These are phyloP conservation scores for Parnassius mnemosyne DNA, from an alignment of 2,888 invertebrate species.

Conservation along the genomic window DNA sequence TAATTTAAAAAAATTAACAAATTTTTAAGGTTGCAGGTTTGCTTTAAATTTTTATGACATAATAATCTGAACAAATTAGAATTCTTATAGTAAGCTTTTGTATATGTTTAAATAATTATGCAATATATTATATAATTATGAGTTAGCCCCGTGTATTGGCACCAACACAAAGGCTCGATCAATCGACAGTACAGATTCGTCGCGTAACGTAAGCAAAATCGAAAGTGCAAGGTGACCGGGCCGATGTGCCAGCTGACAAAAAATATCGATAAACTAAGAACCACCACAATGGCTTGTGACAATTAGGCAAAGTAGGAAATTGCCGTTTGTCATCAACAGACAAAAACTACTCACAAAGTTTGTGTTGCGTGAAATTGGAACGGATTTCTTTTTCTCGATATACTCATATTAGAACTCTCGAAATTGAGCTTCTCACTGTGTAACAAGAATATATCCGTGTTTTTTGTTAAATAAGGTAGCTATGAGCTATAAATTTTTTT, in stretches of 20 bases:
- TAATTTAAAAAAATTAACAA: no score
- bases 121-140: background rate
- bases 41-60: no score
- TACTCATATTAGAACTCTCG: conserved; percentile 31
- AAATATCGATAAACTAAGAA: conserved; percentile 60
- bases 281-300: conserved; percentile 51
- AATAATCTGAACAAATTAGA: no score
- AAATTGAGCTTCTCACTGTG: conserved; percentile 17
- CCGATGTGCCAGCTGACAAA: conserved; percentile 51
- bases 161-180: conserved; percentile 20
- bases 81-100: no score
- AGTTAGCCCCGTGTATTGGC: conserved; percentile 6
- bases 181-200: conserved; percentile 29
- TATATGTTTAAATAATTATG: no score
- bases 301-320: conserved; percentile 70
- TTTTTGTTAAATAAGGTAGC: conserved; percentile 17
- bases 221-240: conserved; percentile 70
- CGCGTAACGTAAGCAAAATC: conserved; percentile 50
- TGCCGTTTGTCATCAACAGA: conserved; percentile 63
- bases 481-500: conserved; percentile 17
- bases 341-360: conserved; percentile 71
- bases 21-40: no score
- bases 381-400: conserved; percentile 40
- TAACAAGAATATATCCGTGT: conserved; percentile 15
- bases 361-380: conserved; percentile 76